These are phyloP conservation scores for Pterocles orientalis DNA, from an alignment of 2,113 vertebrate species.

Conservation along the genomic window DNA sequence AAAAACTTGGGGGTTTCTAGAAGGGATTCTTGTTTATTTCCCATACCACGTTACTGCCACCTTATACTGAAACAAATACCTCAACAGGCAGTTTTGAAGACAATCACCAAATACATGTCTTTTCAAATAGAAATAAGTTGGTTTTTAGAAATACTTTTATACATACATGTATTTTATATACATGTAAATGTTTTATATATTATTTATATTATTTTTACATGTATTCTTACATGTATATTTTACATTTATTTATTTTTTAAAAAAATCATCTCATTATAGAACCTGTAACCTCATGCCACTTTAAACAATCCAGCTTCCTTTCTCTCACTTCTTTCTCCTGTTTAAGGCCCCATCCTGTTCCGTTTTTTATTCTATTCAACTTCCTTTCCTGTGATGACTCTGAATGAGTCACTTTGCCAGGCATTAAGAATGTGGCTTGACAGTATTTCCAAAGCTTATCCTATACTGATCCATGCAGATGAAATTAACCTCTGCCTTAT, in stretches of 20 bases:
- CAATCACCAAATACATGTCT: background rate
- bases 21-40: background rate
- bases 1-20: background rate
- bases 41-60: accelerated
- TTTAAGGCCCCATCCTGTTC: constrained; percentile 68
- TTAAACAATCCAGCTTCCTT: constrained; percentile 68
- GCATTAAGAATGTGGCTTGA: constrained; percentile 48
- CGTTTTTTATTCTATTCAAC: constrained; percentile 69
- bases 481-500: constrained; percentile 63
- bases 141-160: background rate
- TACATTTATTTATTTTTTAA: background rate
- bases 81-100: background rate
- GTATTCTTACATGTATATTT: background rate
- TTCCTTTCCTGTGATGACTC: constrained; percentile 67
- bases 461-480: constrained; percentile 8
- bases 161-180: accelerated
- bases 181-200: background rate
- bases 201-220: no score
- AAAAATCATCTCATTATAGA: background rate
- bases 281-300: constrained; percentile 26
- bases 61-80: background rate
- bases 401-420: constrained; percentile 64
- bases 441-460: constrained; percentile 33
- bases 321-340: constrained; percentile 64
- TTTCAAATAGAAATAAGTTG: background rate